Evolutionary conservation across 2,113 vertebrate species (phyloP).

Genomic region (Amia ocellicauda): DNA sequence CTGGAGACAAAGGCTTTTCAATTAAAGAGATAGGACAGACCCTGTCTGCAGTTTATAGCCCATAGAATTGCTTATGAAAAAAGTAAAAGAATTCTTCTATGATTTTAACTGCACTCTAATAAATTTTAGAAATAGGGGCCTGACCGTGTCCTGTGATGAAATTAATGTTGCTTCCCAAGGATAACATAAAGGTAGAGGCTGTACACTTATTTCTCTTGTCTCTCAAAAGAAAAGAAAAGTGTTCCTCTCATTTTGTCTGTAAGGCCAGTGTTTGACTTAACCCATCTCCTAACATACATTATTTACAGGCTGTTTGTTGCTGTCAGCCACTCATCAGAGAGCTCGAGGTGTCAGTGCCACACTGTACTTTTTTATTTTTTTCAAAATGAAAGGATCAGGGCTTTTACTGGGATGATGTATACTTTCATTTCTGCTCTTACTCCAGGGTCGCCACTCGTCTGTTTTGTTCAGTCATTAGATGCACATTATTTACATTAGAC

Average conservation of each 20-base stretch:
- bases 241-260: conserved; percentile 9
- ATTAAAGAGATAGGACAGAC: background rate
- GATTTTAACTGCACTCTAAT: conserved; percentile 31
- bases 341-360: conserved; percentile 53
- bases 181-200: conserved; percentile 31
- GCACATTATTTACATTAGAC: conserved; percentile 12
- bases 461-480: conserved; percentile 20
- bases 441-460: conserved; percentile 13
- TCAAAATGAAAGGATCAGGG: conserved; percentile 5
- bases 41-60: conserved; percentile 9
- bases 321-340: conserved; percentile 46
- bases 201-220: conserved; percentile 28
- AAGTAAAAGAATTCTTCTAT: conserved; percentile 24
- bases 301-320: conserved; percentile 59
- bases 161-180: conserved; percentile 44
- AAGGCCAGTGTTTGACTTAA: conserved; percentile 38
- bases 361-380: background rate
- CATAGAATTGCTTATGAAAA: background rate
- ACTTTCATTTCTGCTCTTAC: conserved; percentile 4
- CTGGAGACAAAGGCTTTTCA: conserved; percentile 1
- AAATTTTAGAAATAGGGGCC: conserved; percentile 31
- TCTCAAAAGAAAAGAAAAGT: conserved; percentile 17
- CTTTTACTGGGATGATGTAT: conserved; percentile 12
- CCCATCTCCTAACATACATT: conserved; percentile 44
- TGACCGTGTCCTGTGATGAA: conserved; percentile 34